Conservation (phyloP, 2,797 vertebrate species). For the Oryzias sinensis region DNA sequence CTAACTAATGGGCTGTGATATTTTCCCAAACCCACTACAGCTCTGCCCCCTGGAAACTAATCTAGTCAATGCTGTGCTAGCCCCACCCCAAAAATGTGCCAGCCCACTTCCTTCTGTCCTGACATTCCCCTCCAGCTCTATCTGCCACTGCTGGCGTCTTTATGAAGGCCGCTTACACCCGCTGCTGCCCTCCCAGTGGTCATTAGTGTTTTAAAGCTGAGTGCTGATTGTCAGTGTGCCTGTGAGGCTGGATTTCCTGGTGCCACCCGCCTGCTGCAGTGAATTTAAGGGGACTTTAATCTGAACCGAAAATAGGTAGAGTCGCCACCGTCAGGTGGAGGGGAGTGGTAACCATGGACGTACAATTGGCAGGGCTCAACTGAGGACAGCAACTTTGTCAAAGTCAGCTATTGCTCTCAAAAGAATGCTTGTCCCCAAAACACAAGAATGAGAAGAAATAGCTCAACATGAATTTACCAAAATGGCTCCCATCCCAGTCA, state of each 20-base stretch:
- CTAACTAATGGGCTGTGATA: slow-evolving; percentile 94
- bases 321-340: slow-evolving; percentile 54
- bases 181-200: slow-evolving; percentile 56
- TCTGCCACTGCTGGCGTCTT: slow-evolving; percentile 56
- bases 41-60: slow-evolving; percentile 81
- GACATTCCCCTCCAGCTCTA: slow-evolving; percentile 48
- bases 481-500: slow-evolving; percentile 72
- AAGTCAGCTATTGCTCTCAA: slow-evolving; percentile 69
- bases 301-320: slow-evolving; percentile 65
- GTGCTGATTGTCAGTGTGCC: slow-evolving; percentile 73
- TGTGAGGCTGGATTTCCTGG: slow-evolving; percentile 62
- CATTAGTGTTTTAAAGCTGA: slow-evolving; percentile 72
- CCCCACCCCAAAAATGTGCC: slow-evolving; percentile 58
- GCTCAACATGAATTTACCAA: slow-evolving; percentile 70
- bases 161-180: slow-evolving; percentile 53
- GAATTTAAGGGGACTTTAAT: slow-evolving; percentile 78
- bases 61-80: slow-evolving; percentile 71
- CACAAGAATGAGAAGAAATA: slow-evolving; percentile 71
- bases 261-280: slow-evolving; percentile 56
- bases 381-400: slow-evolving; percentile 68
- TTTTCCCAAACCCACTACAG: slow-evolving; percentile 86
- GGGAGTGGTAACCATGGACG: slow-evolving; percentile 32
- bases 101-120: slow-evolving; percentile 43
- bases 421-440: slow-evolving; percentile 67
- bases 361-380: slow-evolving; percentile 53